phyloP scores from a whole-genome alignment of 35 echinoderm and acorn worm genomes.

The Lytechinus pictus region DNA sequence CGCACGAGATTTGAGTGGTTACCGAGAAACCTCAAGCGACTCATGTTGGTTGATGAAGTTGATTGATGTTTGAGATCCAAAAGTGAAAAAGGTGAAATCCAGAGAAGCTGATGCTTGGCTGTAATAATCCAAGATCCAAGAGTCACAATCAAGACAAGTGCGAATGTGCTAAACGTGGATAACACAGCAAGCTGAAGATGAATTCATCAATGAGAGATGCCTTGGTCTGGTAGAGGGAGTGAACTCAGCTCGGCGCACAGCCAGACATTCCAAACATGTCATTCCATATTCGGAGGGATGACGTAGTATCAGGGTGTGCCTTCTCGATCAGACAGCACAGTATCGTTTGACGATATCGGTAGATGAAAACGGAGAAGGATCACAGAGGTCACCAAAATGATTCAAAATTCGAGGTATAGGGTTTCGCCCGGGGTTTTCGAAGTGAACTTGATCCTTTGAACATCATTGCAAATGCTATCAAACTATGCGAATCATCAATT shows the following conservation, averaged over 20 bases:
- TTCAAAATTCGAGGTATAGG: too few relatives aligned
- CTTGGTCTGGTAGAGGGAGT: conserved; percentile 6
- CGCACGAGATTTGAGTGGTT: conserved; percentile 18
- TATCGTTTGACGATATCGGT: neutral
- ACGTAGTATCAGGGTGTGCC: conserved; percentile 53
- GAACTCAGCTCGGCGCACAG: conserved; percentile 8
- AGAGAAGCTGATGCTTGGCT: neutral
- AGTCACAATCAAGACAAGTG: neutral
- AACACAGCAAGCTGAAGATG: neutral
- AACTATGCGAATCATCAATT: too few relatives aligned
- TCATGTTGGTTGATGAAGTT: neutral
- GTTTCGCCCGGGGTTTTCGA: too few relatives aligned
- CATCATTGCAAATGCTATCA: too few relatives aligned
- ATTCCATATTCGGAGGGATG: conserved; percentile 44
- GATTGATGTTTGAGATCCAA: neutral
- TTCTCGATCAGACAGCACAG: neutral
- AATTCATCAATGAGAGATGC: neutral
- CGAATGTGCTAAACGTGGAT: neutral
- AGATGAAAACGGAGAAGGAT: neutral
- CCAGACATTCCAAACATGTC: conserved; percentile 53
- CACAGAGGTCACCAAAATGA: too few relatives aligned
- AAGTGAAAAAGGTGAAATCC: neutral
- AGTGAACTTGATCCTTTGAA: too few relatives aligned
- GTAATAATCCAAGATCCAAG: neutral
- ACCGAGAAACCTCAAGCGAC: conserved; percentile 6